These are phyloP conservation scores for Forbesichthys papilliferus DNA, from an alignment of 2,113 vertebrate species.

Conservation along the genomic window DNA sequence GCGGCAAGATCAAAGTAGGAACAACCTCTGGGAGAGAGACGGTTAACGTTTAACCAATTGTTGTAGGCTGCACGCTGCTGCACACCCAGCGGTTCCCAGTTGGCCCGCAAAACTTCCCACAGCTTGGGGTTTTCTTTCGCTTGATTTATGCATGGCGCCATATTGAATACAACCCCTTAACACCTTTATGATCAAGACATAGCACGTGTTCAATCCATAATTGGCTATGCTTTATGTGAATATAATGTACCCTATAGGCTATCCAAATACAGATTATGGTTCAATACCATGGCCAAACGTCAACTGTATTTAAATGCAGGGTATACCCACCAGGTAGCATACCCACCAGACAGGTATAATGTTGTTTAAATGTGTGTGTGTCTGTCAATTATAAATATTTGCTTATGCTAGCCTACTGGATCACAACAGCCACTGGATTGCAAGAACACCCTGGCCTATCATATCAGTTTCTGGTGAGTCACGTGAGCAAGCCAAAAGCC, in stretches of 20 bases:
- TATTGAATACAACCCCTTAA: slow-evolving; percentile 30
- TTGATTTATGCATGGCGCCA: slow-evolving; percentile 40
- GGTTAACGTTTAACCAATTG: slow-evolving; percentile 71
- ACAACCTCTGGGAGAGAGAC: slow-evolving; percentile 70
- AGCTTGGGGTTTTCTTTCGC: slow-evolving; percentile 49
- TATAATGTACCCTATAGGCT: no score
- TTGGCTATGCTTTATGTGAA: no score
- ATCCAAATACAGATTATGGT: no score
- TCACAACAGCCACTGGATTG: background rate
- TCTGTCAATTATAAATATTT: background rate
- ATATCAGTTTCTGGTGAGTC: slow-evolving; percentile 45
- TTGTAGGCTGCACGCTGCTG: slow-evolving; percentile 51
- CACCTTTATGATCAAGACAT: no score
- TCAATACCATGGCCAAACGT: no score
- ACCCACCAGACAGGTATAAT: background rate
- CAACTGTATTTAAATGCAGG: no score
- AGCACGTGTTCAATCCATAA: no score
- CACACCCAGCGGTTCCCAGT: slow-evolving; percentile 39
- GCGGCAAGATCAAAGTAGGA: slow-evolving; percentile 71
- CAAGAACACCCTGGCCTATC: slow-evolving; percentile 65
- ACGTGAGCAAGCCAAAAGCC: slow-evolving; percentile 46
- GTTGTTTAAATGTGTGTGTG: background rate
- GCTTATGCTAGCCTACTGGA: background rate
- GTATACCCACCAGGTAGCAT: background rate
- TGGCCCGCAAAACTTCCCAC: slow-evolving; percentile 40